Base-by-base conservation (phyloP, 1,140 invertebrate genomes). In the Zaprionus tsacasi region DNA sequence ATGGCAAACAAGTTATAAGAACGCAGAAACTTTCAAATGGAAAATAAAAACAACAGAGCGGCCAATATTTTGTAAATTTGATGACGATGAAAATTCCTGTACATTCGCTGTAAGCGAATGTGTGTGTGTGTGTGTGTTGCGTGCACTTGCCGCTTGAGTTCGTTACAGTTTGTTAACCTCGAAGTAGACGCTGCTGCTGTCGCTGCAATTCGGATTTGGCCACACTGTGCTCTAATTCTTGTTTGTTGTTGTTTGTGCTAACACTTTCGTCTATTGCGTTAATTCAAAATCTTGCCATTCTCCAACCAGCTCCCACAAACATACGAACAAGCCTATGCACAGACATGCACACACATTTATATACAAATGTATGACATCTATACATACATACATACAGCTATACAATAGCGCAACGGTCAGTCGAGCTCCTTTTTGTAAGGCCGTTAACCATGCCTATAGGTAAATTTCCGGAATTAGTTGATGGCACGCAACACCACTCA, bases 131-230 rank as follows among this genome's bases (percentile, higher is more conserved):
- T 54, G 50, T 78, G 57, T 38, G 11, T 43, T 67, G 57, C 58
- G 67, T 82, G 76, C 38, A 65, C 57, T 80, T 78, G 77, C 73
- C 66, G 74, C 69, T 74, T 73, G 66, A 78, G 77, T 83, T 83
- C 77, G 63, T 65, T 81, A 73, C 70, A 85, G 81, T 85, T 85
- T 85, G 54, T 85, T 85, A 85, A 85, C 81, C 81, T 79, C 68
- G 65, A 21, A 43, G 52, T 35, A 48, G 13, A 52, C 36, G 30
- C 17, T 5, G 33, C 33, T 35, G 70, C 15, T 38, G 30, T 58
- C 21, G 48, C 61, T 76, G 73, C 55, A 66, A 40, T 76, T 72
- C 25, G 52, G 33, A 56, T 74, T 61, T 71, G 45, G 73, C 55
- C 55, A 76, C 36, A 76, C 38, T 40, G 59, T 63, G 66, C 66